Evolutionary conservation across 2,113 vertebrate species (phyloP), one percentile per base, ranked within the genome.

Genomic region (Thermophis baileyi): DNA sequence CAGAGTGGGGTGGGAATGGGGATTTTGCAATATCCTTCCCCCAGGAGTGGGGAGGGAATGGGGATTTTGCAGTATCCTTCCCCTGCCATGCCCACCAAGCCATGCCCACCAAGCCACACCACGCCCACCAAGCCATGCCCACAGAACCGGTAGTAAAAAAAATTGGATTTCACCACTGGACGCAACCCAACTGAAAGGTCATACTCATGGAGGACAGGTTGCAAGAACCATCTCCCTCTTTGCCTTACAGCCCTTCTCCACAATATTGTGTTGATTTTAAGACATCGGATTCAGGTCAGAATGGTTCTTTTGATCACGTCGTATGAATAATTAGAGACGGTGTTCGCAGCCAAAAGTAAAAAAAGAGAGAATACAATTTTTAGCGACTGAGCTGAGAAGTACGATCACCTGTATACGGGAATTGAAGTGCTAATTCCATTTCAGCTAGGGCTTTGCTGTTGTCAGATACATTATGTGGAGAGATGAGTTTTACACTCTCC

Each of bases 271-370:
- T 90, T 50, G 90, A 6, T 88, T 27, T 92, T 2, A 0, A 60
- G 0, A 0, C 0, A 0, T 0, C 7, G 74, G 91, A 55, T 18
- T 53, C 81, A 1, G 63, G 50, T 94, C 88, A 91, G 53, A 86
- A 9, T 47, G 27, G 6, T n/a, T 89, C 14, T 0, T 0, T 0
- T 60, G 7, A 22, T 55, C 57, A n/a, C 27, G 3, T 11, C 3
- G 24, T 0, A 2, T 0, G 35, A 55, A 20, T 30, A 3, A 69
- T 81, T 24, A 53, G 53, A 14, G 93, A 16, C 54, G 44, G 50
- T 88, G 44, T 25, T 85, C 88, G 27, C 60, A 27, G 50, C 22
- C 55, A 87, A n/a, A 1, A 6, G 0, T 10, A 50, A 81, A 81
- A 10, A 50, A 10, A 50, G 14, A 10, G 51, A 49, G 27, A 54